Evolutionary conservation across 2,113 vertebrate species (phyloP).

Genomic region (Synchiropus splendidus): DNA sequence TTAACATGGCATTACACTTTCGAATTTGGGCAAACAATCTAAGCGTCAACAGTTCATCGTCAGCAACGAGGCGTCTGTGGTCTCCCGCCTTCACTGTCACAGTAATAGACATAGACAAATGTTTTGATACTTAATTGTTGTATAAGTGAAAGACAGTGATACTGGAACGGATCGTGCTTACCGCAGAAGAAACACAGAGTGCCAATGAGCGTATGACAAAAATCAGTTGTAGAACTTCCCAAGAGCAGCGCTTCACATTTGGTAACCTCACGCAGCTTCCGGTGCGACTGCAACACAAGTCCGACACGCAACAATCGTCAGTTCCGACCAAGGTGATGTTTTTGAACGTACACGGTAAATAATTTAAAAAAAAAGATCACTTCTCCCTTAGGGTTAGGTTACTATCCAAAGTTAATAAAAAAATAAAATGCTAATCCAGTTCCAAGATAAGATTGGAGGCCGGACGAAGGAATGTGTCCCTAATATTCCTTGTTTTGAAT

Average conservation of each 20-base stretch:
- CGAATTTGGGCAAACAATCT: too few relatives aligned
- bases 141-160: too few relatives aligned
- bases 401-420: too few relatives aligned
- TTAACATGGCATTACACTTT: too few relatives aligned
- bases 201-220: not conserved
- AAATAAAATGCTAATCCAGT: too few relatives aligned
- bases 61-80: not conserved
- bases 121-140: not conserved
- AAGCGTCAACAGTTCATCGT: too few relatives aligned
- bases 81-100: not conserved
- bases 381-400: too few relatives aligned
- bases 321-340: slow-evolving; percentile 7
- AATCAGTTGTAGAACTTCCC: slow-evolving; percentile 11
- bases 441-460: too few relatives aligned
- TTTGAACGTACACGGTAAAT: not conserved
- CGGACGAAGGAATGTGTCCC: too few relatives aligned
- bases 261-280: slow-evolving; percentile 51
- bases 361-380: not conserved
- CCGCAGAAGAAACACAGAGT: too few relatives aligned
- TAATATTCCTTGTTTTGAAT: too few relatives aligned
- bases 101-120: not conserved
- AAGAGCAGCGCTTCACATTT: slow-evolving; percentile 6
- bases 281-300: slow-evolving; percentile 26
- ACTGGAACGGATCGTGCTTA: too few relatives aligned
- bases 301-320: not conserved